Evolutionary conservation across 2,113 vertebrate genomes (phyloP).

Genomic region (Dromas ardeola): DNA sequence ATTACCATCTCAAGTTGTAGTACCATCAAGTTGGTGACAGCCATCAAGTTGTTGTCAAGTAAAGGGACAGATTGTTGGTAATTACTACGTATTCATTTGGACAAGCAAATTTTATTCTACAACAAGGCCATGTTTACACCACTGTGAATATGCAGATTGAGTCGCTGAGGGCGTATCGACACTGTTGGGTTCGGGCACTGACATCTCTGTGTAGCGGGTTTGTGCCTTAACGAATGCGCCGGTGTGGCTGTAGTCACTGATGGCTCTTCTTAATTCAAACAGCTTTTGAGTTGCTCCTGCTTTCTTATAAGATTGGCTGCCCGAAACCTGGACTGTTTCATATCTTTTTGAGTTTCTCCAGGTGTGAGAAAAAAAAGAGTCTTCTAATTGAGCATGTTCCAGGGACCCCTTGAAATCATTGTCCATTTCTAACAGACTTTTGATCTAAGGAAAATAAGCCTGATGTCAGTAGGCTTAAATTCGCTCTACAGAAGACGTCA

Average conservation of each 20-base stretch:
- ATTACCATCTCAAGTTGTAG: neutral
- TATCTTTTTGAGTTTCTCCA: neutral
- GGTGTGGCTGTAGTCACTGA: neutral
- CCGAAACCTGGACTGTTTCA: neutral
- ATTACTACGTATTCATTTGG: neutral
- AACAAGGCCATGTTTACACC: accelerated
- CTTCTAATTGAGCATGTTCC: neutral
- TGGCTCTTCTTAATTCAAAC: neutral
- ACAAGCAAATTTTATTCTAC: neutral
- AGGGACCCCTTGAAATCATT: neutral
- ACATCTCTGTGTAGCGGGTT: neutral
- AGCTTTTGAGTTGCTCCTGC: neutral
- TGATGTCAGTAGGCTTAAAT: neutral
- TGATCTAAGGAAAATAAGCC: neutral
- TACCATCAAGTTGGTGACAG: neutral
- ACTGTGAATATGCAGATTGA: neutral
- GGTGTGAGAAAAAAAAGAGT: neutral
- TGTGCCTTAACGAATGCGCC: neutral
- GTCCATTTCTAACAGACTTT: neutral
- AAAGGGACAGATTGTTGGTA: neutral
- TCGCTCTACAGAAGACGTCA: neutral
- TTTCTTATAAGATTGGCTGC: neutral
- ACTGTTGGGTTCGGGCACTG: neutral
- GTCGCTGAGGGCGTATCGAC: neutral
- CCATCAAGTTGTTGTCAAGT: neutral